Conservation (phyloP, 2,113 vertebrate species). For the Erythrolamprus reginae region DNA sequence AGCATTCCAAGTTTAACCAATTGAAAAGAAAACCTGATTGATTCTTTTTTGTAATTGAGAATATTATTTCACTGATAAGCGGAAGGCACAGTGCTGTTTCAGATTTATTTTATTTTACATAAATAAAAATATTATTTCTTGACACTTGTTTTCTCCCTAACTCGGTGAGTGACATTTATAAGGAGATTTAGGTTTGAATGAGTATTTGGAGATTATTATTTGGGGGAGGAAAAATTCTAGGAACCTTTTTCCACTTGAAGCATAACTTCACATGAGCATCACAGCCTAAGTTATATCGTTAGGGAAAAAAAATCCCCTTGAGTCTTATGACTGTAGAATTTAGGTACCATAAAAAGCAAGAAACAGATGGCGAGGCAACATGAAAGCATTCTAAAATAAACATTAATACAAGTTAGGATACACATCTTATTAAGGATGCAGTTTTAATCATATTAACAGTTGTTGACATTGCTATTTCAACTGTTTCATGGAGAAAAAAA, state of each 20-base stretch:
- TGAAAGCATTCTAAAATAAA: conserved; percentile 70
- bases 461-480: conserved; percentile 65
- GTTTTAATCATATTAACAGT: conserved; percentile 71
- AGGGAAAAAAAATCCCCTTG: conserved; percentile 60
- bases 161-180: conserved; percentile 26
- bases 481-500: conserved; percentile 54
- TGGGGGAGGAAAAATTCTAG: conserved; percentile 44
- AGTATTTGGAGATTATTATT: conserved; percentile 25
- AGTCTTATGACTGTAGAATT: conserved; percentile 56
- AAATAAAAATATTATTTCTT: conserved; percentile 49
- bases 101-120: conserved; percentile 41
- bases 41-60: conserved; percentile 61
- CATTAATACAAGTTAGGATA: conserved; percentile 65
- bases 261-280: conserved; percentile 59
- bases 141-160: conserved; percentile 26
- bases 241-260: conserved; percentile 48
- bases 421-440: conserved; percentile 65
- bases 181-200: conserved; percentile 8
- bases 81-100: conserved; percentile 58
- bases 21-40: conserved; percentile 67
- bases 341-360: conserved; percentile 53
- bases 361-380: conserved; percentile 68
- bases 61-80: conserved; percentile 67
- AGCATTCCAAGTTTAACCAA: conserved; percentile 61
- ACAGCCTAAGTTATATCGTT: conserved; percentile 45